Base-by-base conservation (phyloP, 2,113 vertebrate species). In the Pithys albifrons region DNA sequence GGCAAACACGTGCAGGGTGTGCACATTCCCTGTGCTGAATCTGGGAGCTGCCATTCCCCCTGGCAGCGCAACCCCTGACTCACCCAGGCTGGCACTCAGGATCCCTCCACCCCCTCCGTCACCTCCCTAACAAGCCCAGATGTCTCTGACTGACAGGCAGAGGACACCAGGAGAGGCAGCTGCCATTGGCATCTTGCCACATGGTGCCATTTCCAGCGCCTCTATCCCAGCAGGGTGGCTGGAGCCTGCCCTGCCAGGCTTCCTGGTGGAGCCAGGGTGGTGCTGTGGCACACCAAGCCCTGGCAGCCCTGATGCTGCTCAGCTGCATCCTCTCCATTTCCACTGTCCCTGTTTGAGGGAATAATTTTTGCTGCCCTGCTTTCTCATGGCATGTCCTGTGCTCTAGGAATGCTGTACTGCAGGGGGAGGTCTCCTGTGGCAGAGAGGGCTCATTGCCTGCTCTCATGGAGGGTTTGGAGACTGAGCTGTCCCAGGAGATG, bases 231-330 rank as follows among this genome's bases (percentile, higher is more conserved):
- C 8, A 6, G 27, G 18, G 2, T 6, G 69, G 46, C 72, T 89
- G 70, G 27, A 74, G 8, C 37, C 81, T 52, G 20, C 13, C 28
- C 33, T 0, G 37, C 27, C 0, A 3, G 35, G 13, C 8, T n/a
- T 86, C 73, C 62, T 61, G 31, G 37, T 4, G 35, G 29, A 67
- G 80, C 89, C 35, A 10, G 55, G 48, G 41, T 0, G 0, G 28
- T 28, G 61, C 29, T 0, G 0, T 0, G 7, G 10, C 49, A 7
- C 0, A 1, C 43, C 65, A 55, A 73, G 35, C 12, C 39, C 51
- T 31, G 28, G 39, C n/a, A 69, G 52, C 19, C 19, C 23, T 0
- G 0, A 24, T 61, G 89, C 51, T 58, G 20, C 28, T 86, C 64
- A 46, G 33, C 39, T 51, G 24, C 19, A 2, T 57, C 87, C 48